A percentile compares a stretch with the other conserved stretches of the same genome.
phyloP scores from a whole-genome alignment of 1,140 invertebrate species.

The Drosophila malerkotliana region DNA sequence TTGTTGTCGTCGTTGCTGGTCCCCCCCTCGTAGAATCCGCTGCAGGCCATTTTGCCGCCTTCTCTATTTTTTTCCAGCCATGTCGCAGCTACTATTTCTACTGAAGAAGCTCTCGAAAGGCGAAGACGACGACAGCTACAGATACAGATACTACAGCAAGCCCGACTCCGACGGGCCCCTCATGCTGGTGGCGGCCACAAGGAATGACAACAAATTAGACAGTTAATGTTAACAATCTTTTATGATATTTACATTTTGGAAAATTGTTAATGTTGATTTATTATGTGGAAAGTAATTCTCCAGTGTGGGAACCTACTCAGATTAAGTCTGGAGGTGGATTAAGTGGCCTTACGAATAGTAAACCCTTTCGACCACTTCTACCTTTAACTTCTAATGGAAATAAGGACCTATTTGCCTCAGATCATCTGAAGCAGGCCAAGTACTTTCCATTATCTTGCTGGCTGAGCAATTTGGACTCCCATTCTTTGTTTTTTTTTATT shows the following conservation, averaged over 20 bases:
- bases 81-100: constrained; percentile 29
- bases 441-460: constrained; percentile 42
- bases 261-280: constrained; percentile 66
- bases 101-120: constrained; percentile 66
- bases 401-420: not conserved
- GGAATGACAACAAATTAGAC: constrained; percentile 81
- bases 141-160: not conserved
- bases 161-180: constrained; percentile 10
- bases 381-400: not conserved
- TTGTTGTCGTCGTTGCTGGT: constrained; percentile 3
- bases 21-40: constrained; percentile 46
- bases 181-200: constrained; percentile 37
- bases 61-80: constrained; percentile 15
- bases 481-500: constrained; percentile 43
- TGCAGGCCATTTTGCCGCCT: constrained; percentile 63
- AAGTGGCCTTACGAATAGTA: too few relatives aligned
- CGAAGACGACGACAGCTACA: constrained; percentile 42
- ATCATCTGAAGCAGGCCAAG: constrained; percentile 24
- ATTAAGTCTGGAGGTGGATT: constrained; percentile 12
- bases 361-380: not conserved
- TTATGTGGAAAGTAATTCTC: constrained; percentile 17
- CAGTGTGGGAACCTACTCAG: constrained; percentile 12
- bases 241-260: constrained; percentile 79
- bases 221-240: constrained; percentile 81
- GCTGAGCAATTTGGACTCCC: constrained; percentile 19